Base-by-base conservation (phyloP, 2,888 invertebrate genomes). In the Campopleginae sp. region DNA sequence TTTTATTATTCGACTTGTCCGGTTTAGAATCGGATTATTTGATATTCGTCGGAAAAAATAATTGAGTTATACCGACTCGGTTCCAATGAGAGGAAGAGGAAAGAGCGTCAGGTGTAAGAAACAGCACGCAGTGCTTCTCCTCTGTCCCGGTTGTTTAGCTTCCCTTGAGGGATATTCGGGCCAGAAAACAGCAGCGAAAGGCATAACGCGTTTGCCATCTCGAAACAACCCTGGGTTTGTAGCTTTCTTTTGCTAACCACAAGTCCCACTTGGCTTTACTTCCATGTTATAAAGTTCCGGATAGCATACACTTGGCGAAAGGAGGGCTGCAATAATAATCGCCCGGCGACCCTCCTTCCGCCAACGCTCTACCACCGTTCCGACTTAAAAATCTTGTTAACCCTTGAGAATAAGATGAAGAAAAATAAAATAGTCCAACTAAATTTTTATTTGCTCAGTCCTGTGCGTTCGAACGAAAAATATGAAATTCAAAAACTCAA, bases 291-390 rank as follows among this genome's bases (percentile, higher is more conserved):
- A 89, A 89, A 91, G 91, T 89, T 88, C 85, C 88, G 88, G 0
- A 8, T 86, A 88, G 88, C 88, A 88, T 89, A 88, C 89, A 90
- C 89, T 90, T 90, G 89, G 88, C 90, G 89, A 90, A 89, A 90
- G 89, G 88, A 89, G 89, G 88, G 87, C 89, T 91, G 90, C 90
- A 91, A 91, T 91, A 91, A 91, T 91, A 91, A 91, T 90, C 88
- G 89, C 83, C 82, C 83, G 85, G 82, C 85, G 75, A 89, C 63
- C 61, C 61, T 58, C 46, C 38, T 33, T 54, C 33, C 33, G 2
- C 33, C 58, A 5, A 17, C 31, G 27, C 14, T 48, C 2, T 31
- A 17, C 17, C 61, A 17, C 17, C 61, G 46, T 27, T 46, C 38
- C 38, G 23, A 38, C 54, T 46, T 10, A 46, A 77, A 71, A 68